Evolutionary conservation across 1,140 invertebrate genomes (phyloP), one percentile per base, ranked within the genome.

Genomic region (Centruroides sculpturatus): DNA sequence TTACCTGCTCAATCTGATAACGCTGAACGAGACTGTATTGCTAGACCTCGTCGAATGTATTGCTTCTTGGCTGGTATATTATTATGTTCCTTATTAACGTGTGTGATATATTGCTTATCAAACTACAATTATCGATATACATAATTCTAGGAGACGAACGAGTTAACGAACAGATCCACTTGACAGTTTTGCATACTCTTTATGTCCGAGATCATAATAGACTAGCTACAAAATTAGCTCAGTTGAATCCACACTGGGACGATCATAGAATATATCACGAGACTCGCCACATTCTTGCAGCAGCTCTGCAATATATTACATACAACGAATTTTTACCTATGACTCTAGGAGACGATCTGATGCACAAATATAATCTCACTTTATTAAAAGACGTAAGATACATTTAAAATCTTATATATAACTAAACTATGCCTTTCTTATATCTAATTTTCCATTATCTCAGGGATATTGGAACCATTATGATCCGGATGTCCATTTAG

Each of bases 11-110:
- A 92, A 71, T 74, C 89, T 48, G 86, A 92, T 65, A 85, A 90
- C 61, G 90, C 91, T 5, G 90, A 92, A 72, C 88, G 91, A 77
- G 90, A 90, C n/a, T 94, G 90, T 73, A 92, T 88, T 3, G 63
- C 49, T 12, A 75, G 90, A 55, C 87, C 87, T 6, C 65, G 69
- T 13, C 73, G 78, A 56, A 87, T 92, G 82, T 93, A 84, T 71
- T 94, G 91, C 70, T 94, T 94, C 71, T 87, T 92, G 79, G 78
- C 78, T 50, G 77, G 77, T 73, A 69, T 67, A 51, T 60, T 55
- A 12, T 41, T 41, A 6, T 23, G 23, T 41, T 41, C 35, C 41
- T 52, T 56, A 8, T 35, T 54, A 12, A 3, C 23, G 10, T 54
- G 53, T 35, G 5, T 23, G 35, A 35, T 41, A 23, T 41, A 41